phyloP scores from a whole-genome alignment of 2,888 invertebrate species.

The Yponomeuta evonymella region DNA sequence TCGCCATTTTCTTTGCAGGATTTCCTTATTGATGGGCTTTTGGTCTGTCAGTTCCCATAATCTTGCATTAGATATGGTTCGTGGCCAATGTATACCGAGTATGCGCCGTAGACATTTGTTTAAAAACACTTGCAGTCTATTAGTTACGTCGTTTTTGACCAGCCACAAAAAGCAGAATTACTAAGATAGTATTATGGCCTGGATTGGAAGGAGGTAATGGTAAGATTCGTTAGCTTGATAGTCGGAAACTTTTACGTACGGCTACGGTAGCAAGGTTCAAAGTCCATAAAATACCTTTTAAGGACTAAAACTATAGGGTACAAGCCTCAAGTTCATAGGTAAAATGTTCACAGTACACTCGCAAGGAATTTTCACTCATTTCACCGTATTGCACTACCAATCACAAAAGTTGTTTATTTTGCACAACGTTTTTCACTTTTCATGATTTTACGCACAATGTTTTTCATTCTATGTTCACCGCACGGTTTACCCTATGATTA shows the following conservation, averaged over 20 bases:
- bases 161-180: background rate
- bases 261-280: background rate
- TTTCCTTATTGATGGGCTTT: too few relatives aligned
- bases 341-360: background rate
- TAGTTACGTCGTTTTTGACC: too few relatives aligned
- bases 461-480: background rate
- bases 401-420: background rate
- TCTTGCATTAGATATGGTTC: too few relatives aligned
- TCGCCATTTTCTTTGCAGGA: too few relatives aligned
- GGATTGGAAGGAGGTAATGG: background rate
- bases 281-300: background rate
- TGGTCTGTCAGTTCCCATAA: too few relatives aligned
- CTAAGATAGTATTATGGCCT: background rate
- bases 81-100: too few relatives aligned
- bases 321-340: background rate
- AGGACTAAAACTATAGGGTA: background rate
- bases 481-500: background rate
- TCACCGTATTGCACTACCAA: background rate
- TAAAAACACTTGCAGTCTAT: too few relatives aligned
- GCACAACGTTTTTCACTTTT: background rate
- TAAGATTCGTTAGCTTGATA: background rate
- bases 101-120: too few relatives aligned
- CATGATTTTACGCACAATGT: background rate
- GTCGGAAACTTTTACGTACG: background rate
- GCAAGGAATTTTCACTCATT: background rate